Conservation (phyloP, 2,113 vertebrate species). For the Psittacara wagleri region DNA sequence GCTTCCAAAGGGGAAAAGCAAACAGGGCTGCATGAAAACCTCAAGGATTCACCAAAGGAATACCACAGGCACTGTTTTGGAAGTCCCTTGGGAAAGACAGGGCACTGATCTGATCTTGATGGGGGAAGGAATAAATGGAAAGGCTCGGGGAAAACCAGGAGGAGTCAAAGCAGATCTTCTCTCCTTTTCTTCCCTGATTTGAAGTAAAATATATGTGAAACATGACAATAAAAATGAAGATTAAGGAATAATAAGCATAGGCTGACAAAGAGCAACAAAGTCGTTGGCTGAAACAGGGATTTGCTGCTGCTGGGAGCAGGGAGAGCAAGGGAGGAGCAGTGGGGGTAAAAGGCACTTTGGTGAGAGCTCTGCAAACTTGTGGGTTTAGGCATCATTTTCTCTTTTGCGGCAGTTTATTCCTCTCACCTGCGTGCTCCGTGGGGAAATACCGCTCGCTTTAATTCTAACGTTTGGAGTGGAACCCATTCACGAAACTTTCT, state of each 20-base stretch:
- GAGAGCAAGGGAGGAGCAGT: not conserved
- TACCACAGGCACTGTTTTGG: fast-evolving
- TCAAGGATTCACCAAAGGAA: not conserved
- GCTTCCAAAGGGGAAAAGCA: not conserved
- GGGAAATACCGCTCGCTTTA: conserved; percentile 89
- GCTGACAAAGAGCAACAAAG: not conserved
- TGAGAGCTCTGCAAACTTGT: not conserved
- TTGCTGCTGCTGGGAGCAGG: not conserved
- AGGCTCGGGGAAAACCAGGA: not conserved
- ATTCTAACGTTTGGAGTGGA: conserved; percentile 89
- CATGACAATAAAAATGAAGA: not conserved
- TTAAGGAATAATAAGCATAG: not conserved
- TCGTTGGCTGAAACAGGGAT: not conserved
- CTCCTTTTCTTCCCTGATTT: not conserved
- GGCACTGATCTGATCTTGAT: not conserved
- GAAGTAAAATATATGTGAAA: not conserved
- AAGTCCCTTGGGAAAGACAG: not conserved
- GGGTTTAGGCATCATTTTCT: conserved; percentile 45
- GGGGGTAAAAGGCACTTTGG: not conserved
- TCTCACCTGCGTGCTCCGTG: conserved; percentile 77
- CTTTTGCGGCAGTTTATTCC: conserved; percentile 65
- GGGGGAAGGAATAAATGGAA: not conserved
- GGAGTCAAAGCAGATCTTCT: not conserved
- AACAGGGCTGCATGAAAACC: not conserved
- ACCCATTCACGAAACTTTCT: conserved; percentile 93